Percentiles rank a stretch among this genome's conserved stretches.
These are phyloP conservation scores for Macroteleia sp. DNA, from an alignment of 2,888 invertebrate species.

Conservation along the genomic window DNA sequence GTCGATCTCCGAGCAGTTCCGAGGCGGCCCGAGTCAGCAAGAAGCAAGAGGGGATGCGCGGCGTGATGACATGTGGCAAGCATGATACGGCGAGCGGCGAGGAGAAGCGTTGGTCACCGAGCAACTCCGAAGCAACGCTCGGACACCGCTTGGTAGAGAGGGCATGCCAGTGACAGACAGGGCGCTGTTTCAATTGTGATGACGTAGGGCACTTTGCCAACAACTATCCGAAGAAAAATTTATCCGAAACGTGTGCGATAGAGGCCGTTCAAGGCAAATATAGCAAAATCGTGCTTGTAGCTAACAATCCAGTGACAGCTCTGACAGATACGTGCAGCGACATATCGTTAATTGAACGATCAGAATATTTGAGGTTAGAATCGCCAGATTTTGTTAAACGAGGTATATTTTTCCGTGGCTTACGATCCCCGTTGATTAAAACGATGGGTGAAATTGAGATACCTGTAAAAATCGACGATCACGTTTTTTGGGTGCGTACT, in stretches of 20 bases:
- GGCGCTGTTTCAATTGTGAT: background rate
- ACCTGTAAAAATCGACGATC: background rate
- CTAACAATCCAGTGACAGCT: background rate
- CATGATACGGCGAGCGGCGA: too few relatives aligned
- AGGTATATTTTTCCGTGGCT: constrained; percentile 12
- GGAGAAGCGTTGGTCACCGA: too few relatives aligned
- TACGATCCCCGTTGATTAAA: constrained; percentile 12
- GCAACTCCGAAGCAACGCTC: too few relatives aligned
- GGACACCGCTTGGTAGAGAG: background rate
- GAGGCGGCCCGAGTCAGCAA: too few relatives aligned
- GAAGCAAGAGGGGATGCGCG: too few relatives aligned
- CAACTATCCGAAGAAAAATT: constrained; percentile 14
- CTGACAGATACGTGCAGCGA: constrained; percentile 19
- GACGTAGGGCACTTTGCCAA: background rate
- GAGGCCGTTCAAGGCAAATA: constrained; percentile 3
- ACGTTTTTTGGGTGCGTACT: background rate
- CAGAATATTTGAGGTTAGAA: constrained; percentile 19
- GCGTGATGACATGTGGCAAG: too few relatives aligned
- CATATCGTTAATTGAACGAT: constrained; percentile 13
- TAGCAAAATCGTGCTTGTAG: background rate
- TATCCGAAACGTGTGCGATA: background rate
- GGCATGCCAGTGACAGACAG: background rate
- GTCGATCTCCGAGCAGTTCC: too few relatives aligned
- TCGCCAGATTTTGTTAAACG: background rate
- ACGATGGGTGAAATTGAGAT: constrained; percentile 14